Percentiles rank a stretch among this genome's conserved stretches.
These are phyloP conservation scores for Lophura nycthemera DNA, from an alignment of 2,113 vertebrate genomes.

Conservation along the genomic window DNA sequence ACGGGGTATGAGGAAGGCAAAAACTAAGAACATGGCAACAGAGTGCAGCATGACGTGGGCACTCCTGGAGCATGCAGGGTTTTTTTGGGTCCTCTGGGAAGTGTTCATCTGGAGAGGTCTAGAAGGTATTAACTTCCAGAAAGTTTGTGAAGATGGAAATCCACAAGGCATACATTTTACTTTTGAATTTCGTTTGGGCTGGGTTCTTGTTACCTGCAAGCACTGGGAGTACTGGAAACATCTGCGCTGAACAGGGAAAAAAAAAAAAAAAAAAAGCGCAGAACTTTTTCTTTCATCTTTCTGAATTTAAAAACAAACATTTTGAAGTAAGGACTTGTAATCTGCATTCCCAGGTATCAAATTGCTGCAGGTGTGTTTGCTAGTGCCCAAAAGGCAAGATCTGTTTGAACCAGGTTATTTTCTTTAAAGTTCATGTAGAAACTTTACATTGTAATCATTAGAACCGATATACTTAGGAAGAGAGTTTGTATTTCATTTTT, in stretches of 20 bases:
- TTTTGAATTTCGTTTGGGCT: constrained; percentile 27
- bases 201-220: not conserved
- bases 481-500: constrained; percentile 26
- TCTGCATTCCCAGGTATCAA: constrained; percentile 74
- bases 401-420: constrained; percentile 71
- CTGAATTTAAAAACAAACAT: constrained; percentile 71
- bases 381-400: constrained; percentile 63
- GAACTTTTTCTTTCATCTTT: constrained; percentile 69
- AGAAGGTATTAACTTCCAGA: not conserved
- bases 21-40: not conserved
- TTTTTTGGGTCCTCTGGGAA: not conserved
- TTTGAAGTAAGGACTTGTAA: constrained; percentile 70
- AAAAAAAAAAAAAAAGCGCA: not conserved
- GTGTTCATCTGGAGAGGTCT: not conserved
- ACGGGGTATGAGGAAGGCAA: not conserved
- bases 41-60: not conserved
- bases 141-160: constrained; percentile 12
- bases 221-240: constrained; percentile 34
- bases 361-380: constrained; percentile 76
- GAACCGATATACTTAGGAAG: constrained; percentile 24
- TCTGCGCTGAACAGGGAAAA: constrained; percentile 20
- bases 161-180: not conserved
- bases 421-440: constrained; percentile 68
- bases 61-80: rapidly evolving
- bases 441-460: constrained; percentile 35